Evolutionary conservation across 1,140 invertebrate species (phyloP), one percentile per base, ranked within the genome.

Genomic region (Drosophila mayri): DNA sequence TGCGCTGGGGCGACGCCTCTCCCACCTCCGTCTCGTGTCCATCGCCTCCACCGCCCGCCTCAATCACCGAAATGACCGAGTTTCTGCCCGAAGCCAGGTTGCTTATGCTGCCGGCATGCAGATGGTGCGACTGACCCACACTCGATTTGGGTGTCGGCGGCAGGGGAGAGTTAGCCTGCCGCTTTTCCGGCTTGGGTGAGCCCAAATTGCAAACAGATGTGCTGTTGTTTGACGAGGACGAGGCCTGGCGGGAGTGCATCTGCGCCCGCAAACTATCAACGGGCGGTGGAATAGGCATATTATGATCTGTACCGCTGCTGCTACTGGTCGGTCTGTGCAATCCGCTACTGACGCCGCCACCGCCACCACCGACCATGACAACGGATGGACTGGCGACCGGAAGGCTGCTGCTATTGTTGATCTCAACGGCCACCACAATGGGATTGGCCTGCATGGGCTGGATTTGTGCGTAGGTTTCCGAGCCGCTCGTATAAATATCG

Each of bases 381-480:
- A 57, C 12, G 49, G 59, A 35, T n/a, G 72, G 37, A 66, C 20
- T 76, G 0, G 55, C 40, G 14, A 67, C 25, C 12, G 54, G 40
- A 3, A 85, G 9, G 20, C 66, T 79, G 49, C 81, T 76, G 66
- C 77, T 93, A 49, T 90, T 77, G 59, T 93, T 93, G 37, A 94
- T 93, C 73, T 95, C 94, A 0, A 93, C 93, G 61, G 95, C 93
- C 5, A 93, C 93, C 0, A 93, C 88, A 54, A 95, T 94, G 5
- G 93, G 92, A 95, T 93, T 47, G 3, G 90, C 86, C 46, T 92
- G 84, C 81, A 94, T 93, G 7, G 96, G 96, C 66, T 96, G 95
- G 77, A 98, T 98, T 93, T 97, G 96, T 46, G 97, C 97, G 93
- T 98, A 98, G 5, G 97, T 97, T 92, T 97, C 97, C 64, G 96